Conservation (phyloP, 1,140 invertebrate species). For the Anastrepha ludens region DNA sequence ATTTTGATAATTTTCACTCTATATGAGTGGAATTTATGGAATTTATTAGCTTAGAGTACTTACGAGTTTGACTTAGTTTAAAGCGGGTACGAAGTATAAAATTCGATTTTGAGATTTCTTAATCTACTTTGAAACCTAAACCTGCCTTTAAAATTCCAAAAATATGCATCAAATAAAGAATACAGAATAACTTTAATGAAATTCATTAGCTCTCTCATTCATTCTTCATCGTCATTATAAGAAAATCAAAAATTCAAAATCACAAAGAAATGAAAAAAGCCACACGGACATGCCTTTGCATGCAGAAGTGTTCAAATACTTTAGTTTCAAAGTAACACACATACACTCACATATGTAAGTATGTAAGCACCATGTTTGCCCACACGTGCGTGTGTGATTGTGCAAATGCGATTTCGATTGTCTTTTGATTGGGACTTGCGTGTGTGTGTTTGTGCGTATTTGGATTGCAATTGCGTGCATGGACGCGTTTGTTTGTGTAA, state of each 20-base stretch:
- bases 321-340: slow-evolving; percentile 8
- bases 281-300: slow-evolving; percentile 37
- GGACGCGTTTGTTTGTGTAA: neutral
- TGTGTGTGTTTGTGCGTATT: slow-evolving; percentile 3
- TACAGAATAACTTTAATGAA: no score
- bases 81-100: no score
- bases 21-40: no score
- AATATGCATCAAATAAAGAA: no score
- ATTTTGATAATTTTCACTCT: no score
- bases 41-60: no score
- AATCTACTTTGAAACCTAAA: no score
- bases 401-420: slow-evolving; percentile 44
- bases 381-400: neutral
- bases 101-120: no score
- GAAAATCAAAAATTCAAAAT: slow-evolving; percentile 1
- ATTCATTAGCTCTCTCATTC: no score
- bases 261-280: slow-evolving; percentile 13
- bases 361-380: neutral
- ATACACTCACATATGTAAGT: neutral
- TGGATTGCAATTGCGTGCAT: slow-evolving; percentile 41
- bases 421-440: slow-evolving; percentile 7
- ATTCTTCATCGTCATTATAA: neutral
- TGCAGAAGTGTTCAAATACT: neutral
- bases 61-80: no score
- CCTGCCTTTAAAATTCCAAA: no score